phyloP scores from a whole-genome alignment of 2,888 invertebrate genomes.

The Drosophila phalerata region DNA sequence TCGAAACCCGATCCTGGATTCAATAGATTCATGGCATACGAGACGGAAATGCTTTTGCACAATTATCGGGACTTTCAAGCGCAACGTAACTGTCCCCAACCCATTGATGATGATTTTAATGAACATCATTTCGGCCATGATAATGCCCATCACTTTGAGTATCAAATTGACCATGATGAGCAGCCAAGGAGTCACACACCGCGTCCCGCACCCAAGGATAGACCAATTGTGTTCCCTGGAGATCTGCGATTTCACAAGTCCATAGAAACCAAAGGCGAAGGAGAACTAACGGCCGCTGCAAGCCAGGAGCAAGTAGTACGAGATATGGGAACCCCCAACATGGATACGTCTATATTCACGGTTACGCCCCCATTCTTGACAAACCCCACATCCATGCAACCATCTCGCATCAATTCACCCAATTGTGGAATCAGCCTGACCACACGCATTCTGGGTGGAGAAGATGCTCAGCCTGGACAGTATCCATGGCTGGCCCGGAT shows the following conservation, averaged over 20 bases:
- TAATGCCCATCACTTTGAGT: slow-evolving; percentile 44
- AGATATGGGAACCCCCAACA: neutral
- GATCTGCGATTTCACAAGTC: slow-evolving; percentile 69
- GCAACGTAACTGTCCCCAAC: slow-evolving; percentile 81
- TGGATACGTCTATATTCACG: neutral
- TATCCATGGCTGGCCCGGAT: slow-evolving; percentile 88
- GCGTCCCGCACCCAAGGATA: slow-evolving; percentile 50
- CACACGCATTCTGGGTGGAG: slow-evolving; percentile 86
- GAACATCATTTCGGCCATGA: slow-evolving; percentile 29
- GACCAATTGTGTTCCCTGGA: slow-evolving; percentile 71
- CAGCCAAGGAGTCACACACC: neutral
- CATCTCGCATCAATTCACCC: slow-evolving; percentile 50
- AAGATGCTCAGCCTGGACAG: slow-evolving; percentile 85
- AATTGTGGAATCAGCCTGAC: slow-evolving; percentile 82
- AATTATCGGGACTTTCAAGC: slow-evolving; percentile 82
- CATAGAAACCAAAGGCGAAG: slow-evolving; percentile 18
- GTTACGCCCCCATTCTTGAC: slow-evolving; percentile 5
- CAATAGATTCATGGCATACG: slow-evolving; percentile 28
- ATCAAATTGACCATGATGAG: slow-evolving; percentile 54
- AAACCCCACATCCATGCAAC: neutral
- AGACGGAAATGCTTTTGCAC: slow-evolving; percentile 69
- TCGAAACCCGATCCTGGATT: slow-evolving; percentile 7
- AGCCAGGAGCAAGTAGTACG: slow-evolving; percentile 7
- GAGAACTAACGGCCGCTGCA: slow-evolving; percentile 13
- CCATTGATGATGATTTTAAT: slow-evolving; percentile 70